A percentile compares a stretch with the other conserved stretches of the same genome.
phyloP scores from a whole-genome alignment of 1,140 invertebrate genomes.

The Drosophila kepulauana region DNA sequence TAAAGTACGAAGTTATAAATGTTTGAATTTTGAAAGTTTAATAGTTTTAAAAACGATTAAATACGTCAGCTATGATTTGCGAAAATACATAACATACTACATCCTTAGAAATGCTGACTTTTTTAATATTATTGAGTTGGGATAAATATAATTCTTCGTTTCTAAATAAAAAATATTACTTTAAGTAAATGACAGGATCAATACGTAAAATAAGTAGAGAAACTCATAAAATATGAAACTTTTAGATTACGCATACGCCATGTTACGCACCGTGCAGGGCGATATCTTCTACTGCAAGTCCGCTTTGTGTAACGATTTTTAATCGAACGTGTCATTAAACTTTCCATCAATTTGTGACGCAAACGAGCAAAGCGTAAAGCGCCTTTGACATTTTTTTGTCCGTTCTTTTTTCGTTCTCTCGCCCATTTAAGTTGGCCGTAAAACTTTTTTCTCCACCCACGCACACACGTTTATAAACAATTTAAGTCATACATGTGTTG shows the following conservation, averaged over 20 bases:
- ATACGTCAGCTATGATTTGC: too few species aligned
- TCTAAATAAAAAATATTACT: too few species aligned
- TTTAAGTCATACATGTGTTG: constrained; percentile 67
- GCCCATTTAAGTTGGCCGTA: constrained; percentile 35
- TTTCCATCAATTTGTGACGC: constrained; percentile 59
- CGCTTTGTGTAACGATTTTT: constrained; percentile 45
- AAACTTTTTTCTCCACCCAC: constrained; percentile 45
- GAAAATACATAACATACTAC: too few species aligned
- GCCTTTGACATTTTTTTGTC: constrained; percentile 45
- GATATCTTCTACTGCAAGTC: background rate
- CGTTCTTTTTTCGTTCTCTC: constrained; percentile 3
- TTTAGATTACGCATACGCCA: constrained; percentile 33
- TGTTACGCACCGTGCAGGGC: background rate
- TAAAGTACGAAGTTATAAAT: too few species aligned
- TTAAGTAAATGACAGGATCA: too few species aligned
- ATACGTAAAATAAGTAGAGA: too few species aligned
- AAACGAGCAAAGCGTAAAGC: constrained; percentile 40
- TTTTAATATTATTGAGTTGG: too few species aligned
- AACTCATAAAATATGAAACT: too few species aligned
- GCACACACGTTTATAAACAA: constrained; percentile 56
- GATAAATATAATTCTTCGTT: too few species aligned
- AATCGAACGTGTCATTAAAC: constrained; percentile 66
- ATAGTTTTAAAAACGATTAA: too few species aligned
- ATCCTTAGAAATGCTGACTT: too few species aligned
- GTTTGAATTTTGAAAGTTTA: too few species aligned